phyloP scores from a whole-genome alignment of 2,888 invertebrate genomes.

The Cremastinae sp. region DNA sequence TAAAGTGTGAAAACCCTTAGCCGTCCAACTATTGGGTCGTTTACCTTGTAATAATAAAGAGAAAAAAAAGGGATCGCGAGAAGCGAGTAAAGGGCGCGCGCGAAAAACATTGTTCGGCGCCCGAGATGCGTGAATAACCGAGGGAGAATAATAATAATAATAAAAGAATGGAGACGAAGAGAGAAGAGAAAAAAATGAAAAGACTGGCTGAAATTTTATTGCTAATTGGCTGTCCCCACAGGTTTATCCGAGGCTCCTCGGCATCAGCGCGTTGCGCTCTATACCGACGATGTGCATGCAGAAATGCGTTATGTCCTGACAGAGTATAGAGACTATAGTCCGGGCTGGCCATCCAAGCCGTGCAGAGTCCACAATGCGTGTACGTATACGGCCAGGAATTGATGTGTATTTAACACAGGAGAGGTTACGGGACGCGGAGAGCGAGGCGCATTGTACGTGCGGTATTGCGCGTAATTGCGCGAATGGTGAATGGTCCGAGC shows the following conservation, averaged over 20 bases:
- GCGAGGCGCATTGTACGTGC: conserved; percentile 51
- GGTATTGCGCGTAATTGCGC: conserved; percentile 62
- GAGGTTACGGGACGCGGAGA: conserved; percentile 33
- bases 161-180: conserved; percentile 16
- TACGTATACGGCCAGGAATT: conserved; percentile 33
- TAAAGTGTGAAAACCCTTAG: too few relatives aligned
- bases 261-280: conserved; percentile 31
- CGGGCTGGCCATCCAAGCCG: conserved; percentile 29
- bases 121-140: conserved; percentile 48
- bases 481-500: conserved; percentile 58
- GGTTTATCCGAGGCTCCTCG: conserved; percentile 50
- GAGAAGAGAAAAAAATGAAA: conserved; percentile 43
- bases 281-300: neutral
- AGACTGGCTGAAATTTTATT: conserved; percentile 61
- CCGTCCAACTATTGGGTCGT: too few relatives aligned
- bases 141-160: conserved; percentile 38
- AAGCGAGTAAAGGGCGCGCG: conserved; percentile 29
- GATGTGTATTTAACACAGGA: conserved; percentile 55
- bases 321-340: conserved; percentile 21
- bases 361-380: conserved; percentile 30
- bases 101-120: conserved; percentile 47
- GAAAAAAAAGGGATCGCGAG: conserved; percentile 23
- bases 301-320: conserved; percentile 46
- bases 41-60: too few relatives aligned
- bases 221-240: conserved; percentile 63